Conservation (phyloP, 2,797 vertebrate species). For the Spondyliosoma cantharus region DNA sequence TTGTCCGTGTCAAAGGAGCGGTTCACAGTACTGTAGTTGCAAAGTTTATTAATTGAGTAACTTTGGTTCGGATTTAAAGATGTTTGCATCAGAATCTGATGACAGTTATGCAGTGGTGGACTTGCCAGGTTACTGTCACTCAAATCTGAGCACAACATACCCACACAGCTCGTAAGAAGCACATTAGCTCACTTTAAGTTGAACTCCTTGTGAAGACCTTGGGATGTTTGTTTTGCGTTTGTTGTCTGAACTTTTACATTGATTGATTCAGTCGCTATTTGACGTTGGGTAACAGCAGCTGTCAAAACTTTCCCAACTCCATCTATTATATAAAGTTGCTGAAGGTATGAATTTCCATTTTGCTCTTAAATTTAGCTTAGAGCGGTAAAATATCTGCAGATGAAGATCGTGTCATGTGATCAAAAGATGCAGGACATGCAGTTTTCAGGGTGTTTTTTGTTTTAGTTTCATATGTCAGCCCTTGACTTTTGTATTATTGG, state of each 20-base stretch:
- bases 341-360: background rate
- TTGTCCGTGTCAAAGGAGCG: constrained; percentile 6
- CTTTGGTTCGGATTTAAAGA: background rate
- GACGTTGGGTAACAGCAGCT: background rate
- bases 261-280: background rate
- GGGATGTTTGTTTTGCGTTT: background rate
- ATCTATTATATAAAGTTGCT: background rate
- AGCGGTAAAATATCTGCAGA: background rate
- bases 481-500: background rate
- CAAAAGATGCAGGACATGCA: background rate
- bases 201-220: background rate
- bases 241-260: background rate
- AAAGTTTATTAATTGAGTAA: constrained; percentile 4
- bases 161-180: background rate
- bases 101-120: background rate
- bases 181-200: background rate
- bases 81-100: background rate
- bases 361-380: background rate
- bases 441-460: background rate
- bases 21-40: background rate
- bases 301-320: background rate
- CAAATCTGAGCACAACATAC: background rate
- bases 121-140: background rate
- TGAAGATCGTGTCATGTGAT: background rate
- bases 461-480: background rate